These are phyloP conservation scores for Gisinianus flammeolus DNA, from an alignment of 2,888 invertebrate species.

Conservation along the genomic window DNA sequence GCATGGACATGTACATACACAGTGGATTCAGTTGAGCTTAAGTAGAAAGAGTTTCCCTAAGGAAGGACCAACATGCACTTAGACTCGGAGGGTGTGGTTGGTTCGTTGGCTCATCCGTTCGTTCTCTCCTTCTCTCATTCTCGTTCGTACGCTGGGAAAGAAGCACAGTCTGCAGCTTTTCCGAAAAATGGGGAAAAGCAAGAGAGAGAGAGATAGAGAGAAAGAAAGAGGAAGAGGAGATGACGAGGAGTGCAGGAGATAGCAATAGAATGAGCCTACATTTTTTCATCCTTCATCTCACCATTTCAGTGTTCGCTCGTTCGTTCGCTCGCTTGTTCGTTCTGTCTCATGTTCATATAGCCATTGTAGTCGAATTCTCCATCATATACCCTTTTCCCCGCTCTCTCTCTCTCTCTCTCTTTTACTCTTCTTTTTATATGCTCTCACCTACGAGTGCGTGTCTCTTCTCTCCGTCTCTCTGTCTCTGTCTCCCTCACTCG, in stretches of 20 bases:
- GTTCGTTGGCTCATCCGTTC: not conserved
- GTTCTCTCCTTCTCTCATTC: not conserved
- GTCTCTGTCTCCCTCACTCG: not conserved
- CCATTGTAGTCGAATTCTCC: not conserved
- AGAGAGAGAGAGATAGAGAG: not conserved
- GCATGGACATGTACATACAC: not conserved
- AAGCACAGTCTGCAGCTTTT: not conserved
- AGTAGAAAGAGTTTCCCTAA: not conserved
- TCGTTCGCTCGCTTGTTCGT: not conserved
- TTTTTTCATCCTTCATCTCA: not conserved
- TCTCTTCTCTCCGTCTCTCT: not conserved
- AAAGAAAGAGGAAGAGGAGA: not conserved
- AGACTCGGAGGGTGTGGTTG: conserved; percentile 4
- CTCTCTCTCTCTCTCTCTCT: conserved; percentile 29
- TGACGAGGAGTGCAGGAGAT: not conserved
- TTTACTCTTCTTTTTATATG: not conserved
- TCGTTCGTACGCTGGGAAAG: not conserved
- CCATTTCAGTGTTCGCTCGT: not conserved
- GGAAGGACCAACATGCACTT: not conserved
- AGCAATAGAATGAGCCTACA: not conserved
- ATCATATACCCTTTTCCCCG: conserved; percentile 20
- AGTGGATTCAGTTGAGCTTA: not conserved
- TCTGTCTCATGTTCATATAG: not conserved
- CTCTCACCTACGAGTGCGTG: not conserved
- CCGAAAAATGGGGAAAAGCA: conserved; percentile 3